phyloP scores from a whole-genome alignment of 2,888 invertebrate species.

The Thera britannica region DNA sequence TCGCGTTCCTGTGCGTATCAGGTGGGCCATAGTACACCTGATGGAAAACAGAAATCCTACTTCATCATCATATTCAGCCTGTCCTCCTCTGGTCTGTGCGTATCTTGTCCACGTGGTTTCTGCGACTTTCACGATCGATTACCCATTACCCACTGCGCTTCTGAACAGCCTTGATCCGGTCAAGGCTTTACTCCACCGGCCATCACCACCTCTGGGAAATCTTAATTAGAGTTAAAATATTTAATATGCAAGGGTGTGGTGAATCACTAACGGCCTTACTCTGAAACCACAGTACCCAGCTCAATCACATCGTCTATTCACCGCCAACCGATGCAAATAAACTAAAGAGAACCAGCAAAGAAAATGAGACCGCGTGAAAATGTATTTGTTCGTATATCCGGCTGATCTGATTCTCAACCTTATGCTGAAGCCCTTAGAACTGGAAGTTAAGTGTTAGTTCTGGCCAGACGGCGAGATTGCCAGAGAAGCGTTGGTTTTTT shows the following conservation, averaged over 20 bases:
- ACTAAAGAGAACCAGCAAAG: slow-evolving; percentile 6
- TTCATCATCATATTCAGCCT: no score
- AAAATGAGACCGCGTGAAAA: slow-evolving; percentile 8
- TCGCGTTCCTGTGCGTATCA: no score
- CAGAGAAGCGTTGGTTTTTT: slow-evolving; percentile 3
- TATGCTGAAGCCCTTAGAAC: not conserved
- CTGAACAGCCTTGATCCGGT: no score
- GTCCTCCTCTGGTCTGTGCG: no score
- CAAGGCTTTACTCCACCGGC: no score
- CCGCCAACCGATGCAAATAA: slow-evolving; percentile 6
- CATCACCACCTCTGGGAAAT: no score
- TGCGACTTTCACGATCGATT: no score
- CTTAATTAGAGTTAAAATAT: not conserved
- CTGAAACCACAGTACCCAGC: slow-evolving; percentile 2
- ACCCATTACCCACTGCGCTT: no score
- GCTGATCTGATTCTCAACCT: not conserved
- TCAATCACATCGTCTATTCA: slow-evolving; percentile 11
- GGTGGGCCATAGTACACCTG: no score
- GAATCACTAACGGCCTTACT: not conserved
- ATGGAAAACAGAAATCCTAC: no score
- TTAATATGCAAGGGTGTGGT: not conserved
- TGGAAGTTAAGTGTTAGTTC: slow-evolving; percentile 2
- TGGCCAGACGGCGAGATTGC: slow-evolving; percentile 3
- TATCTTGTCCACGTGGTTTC: no score
- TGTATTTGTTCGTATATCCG: not conserved